phyloP scores from a whole-genome alignment of 2,113 vertebrate genomes.

The Cyanoderma ruficeps region DNA sequence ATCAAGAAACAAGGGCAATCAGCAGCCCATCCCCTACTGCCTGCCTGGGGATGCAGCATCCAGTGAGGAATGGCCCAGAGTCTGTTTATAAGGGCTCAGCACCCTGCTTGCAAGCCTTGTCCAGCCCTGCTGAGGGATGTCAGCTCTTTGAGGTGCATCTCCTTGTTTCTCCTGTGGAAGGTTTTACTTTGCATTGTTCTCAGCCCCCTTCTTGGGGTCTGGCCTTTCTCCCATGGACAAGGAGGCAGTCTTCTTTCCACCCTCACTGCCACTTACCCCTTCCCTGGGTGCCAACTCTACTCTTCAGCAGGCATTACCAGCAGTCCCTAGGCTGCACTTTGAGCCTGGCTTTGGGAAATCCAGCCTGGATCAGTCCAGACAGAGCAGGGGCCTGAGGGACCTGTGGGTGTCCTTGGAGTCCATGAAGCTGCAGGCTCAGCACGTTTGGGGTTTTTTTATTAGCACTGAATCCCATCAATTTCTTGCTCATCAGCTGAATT shows the following conservation, averaged over 20 bases:
- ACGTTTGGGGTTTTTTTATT: neutral
- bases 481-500: neutral
- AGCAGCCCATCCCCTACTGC: neutral
- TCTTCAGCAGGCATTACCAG: neutral
- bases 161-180: neutral
- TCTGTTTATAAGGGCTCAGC: neutral
- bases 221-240: neutral
- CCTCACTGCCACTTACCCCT: neutral
- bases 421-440: neutral
- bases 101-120: neutral
- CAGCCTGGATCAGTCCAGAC: neutral
- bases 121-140: neutral
- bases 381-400: neutral
- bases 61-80: neutral
- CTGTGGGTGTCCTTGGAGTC: neutral
- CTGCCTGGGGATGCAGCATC: neutral
- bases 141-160: neutral
- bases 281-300: neutral
- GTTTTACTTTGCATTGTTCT: neutral
- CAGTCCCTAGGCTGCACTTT: neutral
- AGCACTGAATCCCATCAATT: neutral
- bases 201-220: neutral
- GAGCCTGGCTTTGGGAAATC: neutral
- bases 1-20: neutral
- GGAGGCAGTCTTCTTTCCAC: neutral